Evolutionary conservation across 2,888 invertebrate species (phyloP).

Genomic region (Leptinotarsa rubiginosa): DNA sequence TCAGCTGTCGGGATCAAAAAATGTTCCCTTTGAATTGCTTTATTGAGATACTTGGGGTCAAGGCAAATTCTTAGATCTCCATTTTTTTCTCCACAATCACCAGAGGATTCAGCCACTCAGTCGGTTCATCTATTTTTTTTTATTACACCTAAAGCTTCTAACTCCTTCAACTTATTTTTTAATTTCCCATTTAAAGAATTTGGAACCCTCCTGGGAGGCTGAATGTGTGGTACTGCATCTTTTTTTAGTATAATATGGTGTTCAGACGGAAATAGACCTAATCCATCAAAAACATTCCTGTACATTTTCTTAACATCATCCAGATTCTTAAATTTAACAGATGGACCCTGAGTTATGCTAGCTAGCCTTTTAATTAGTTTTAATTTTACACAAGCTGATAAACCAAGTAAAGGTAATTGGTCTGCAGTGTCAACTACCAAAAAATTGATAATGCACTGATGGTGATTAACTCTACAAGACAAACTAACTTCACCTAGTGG

Average conservation of each 20-base stretch:
- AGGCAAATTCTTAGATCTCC: slow-evolving; percentile 36
- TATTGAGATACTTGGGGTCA: slow-evolving; percentile 35
- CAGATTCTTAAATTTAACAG: neutral
- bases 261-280: slow-evolving; percentile 39
- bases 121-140: slow-evolving; percentile 25
- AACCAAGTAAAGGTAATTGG: slow-evolving; percentile 31
- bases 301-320: slow-evolving; percentile 19
- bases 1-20: slow-evolving; percentile 36
- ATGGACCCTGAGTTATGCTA: slow-evolving; percentile 15
- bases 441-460: slow-evolving; percentile 1
- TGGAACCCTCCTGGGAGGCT: slow-evolving; percentile 23
- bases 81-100: slow-evolving; percentile 40
- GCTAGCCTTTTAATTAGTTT: slow-evolving; percentile 29
- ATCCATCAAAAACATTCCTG: slow-evolving; percentile 37
- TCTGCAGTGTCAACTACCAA: slow-evolving; percentile 25
- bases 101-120: slow-evolving; percentile 33
- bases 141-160: slow-evolving; percentile 25
- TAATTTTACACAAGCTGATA: slow-evolving; percentile 32
- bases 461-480: slow-evolving; percentile 24
- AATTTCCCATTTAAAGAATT: slow-evolving; percentile 24
- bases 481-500: slow-evolving; percentile 32
- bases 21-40: slow-evolving; percentile 33
- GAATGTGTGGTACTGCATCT: slow-evolving; percentile 33
- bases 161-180: slow-evolving; percentile 30
- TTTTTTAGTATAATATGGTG: slow-evolving; percentile 43